A percentile compares a stretch with the other conserved stretches of the same genome.
Conservation (phyloP, 1,140 invertebrate species). For the Neoseiulus cucumeris region DNA sequence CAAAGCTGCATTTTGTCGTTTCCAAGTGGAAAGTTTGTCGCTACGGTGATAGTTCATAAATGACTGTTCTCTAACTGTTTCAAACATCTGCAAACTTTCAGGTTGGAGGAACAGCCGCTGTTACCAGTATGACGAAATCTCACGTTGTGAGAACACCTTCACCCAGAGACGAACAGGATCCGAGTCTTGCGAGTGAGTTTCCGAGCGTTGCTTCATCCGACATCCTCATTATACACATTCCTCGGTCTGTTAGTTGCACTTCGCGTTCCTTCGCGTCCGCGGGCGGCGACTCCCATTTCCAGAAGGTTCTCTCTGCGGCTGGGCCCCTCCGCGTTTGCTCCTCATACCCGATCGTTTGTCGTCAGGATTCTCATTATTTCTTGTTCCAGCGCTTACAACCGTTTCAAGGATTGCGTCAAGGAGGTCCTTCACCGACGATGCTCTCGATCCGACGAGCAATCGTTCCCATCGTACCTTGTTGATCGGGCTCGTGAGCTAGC, state of each 20-base stretch:
- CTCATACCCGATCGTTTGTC: too few species aligned
- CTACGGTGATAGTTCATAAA: too few species aligned
- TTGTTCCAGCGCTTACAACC: conserved; percentile 8
- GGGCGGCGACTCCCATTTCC: too few species aligned
- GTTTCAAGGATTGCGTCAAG: conserved; percentile 15
- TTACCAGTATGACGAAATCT: not conserved
- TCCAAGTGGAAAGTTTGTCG: too few species aligned
- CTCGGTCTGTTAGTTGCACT: too few species aligned
- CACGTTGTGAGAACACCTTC: not conserved
- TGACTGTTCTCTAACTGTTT: too few species aligned
- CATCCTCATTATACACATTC: too few species aligned
- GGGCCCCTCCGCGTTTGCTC: too few species aligned
- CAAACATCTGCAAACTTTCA: not conserved
- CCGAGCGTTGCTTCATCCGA: too few species aligned
- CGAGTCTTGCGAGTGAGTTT: not conserved
- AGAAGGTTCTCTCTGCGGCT: too few species aligned
- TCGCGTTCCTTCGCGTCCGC: too few species aligned
- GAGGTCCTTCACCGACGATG: conserved; percentile 14
- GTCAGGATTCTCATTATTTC: not conserved
- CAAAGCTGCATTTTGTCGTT: too few species aligned
- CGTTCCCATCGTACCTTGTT: conserved; percentile 14
- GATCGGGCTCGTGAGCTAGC: conserved; percentile 17
- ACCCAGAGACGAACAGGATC: not conserved
- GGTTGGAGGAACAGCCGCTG: conserved; percentile 6
- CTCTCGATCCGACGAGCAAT: conserved; percentile 16